Evolutionary conservation across 2,888 invertebrate species (phyloP), one percentile per base, ranked within the genome.

Genomic region (Hirtodrosophila alboralis): DNA sequence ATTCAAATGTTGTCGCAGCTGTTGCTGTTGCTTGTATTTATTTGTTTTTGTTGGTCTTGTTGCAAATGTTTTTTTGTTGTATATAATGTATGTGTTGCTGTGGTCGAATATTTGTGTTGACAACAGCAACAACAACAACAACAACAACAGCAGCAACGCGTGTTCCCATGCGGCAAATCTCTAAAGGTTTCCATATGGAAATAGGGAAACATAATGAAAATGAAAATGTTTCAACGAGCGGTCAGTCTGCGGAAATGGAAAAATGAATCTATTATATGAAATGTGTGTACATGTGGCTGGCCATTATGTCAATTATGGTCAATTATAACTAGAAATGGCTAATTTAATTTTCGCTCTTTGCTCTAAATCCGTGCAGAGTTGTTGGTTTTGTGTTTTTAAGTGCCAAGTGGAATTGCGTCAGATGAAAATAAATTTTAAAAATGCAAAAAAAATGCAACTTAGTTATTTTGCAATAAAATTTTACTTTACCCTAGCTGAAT

Each of bases 71-170:
- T n/a, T n/a, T n/a, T n/a, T 26, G 36, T 4, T 44, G 43, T 45
- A 63, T 37, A 31, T 59, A 6, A 6, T 23, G 23, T 44, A 36
- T 54, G 36, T 54, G 34, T 51, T 57, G 51, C 48, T 68, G 75
- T 45, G 85, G 78, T 65, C 61, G 65, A 83, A 75, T 75, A 68
- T 68, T 63, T 67, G 64, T 41, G 64, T 43, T 68, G 62, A 71
- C 63, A 62, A 67, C 23, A 36, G 38, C n/a, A n/a, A n/a, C n/a
- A n/a, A n/a, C n/a, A n/a, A n/a, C n/a, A n/a, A n/a, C n/a, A n/a
- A n/a, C n/a, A n/a, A n/a, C n/a, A n/a, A 71, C 63, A 62, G 63
- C 23, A 36, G 38, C 59, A 40, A 51, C 30, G 48, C 48, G 28
- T 60, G 57, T 21, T 31, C 10, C 54, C 60, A 53, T 54, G 60